Evolutionary conservation across 37 sponge, comb jelly and placozoan genomes (phyloP), one percentile per base, ranked within the genome.

Genomic region (Halichondria panicea): DNA sequence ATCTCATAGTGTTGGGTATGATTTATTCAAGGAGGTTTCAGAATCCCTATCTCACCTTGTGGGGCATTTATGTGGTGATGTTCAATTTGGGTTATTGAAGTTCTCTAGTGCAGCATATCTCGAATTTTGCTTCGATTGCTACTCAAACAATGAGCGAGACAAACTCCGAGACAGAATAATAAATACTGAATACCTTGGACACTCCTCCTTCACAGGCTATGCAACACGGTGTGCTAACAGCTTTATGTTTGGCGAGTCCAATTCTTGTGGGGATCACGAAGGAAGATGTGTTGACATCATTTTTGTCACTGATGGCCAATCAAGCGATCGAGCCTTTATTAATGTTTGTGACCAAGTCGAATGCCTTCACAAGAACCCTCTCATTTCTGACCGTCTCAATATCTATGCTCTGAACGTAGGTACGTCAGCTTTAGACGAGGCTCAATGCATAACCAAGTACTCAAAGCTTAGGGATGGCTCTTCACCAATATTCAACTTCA

Each of bases 101-200:
- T 74, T 74, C 31, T n/a, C 22, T 18, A 6, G 24, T 8, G n/a
- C 1, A 1, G 6, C 8, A 40, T 34, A 24, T n/a, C 19, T 58
- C 43, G 75, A 74, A 41, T 59, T 74, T 39, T 74, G 75, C 27
- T 74, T 74, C 40, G 32, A 74, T 35, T 59, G 44, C 27, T 60
- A 43, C 32, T 37, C 45, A 25, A 44, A 45, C n/a, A n/a, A 1
- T 63, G 63, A 35, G 18, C 63, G 63, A 13, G 19, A 19, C 4
- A 35, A 31, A 30, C 4, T 35, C 9, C 0, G 31, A 28, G 7
- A n/a, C 9, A 52, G 52, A 25, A 70, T 70, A 3, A 46, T 2
- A 1, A 28, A 9, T 50, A 44, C 32, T 1, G 6, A 2, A 13
- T 70, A 74, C 60, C 58, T 60, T n/a, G 75, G 57, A 59, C 31